A percentile compares a stretch with the other conserved stretches of the same genome.
Conservation (phyloP, 2,113 vertebrate genomes). For the Charadrius vociferus region DNA sequence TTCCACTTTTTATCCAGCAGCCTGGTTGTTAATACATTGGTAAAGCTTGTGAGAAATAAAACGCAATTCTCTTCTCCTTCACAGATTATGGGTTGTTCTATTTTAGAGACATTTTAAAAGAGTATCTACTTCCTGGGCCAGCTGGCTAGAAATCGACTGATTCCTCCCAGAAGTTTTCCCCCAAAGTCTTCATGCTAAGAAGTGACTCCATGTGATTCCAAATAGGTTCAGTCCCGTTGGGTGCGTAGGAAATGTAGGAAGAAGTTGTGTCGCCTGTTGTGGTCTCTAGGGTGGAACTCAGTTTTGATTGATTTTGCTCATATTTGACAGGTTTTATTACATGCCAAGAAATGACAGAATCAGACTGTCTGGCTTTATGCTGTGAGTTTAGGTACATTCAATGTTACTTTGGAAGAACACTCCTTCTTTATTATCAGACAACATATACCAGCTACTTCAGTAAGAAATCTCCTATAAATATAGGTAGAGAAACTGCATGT, state of each 20-base stretch:
- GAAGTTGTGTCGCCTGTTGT: not conserved
- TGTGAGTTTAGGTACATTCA: not conserved
- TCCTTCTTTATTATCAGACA: not conserved
- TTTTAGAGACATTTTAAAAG: not conserved
- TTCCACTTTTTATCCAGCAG: not conserved
- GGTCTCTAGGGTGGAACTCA: not conserved
- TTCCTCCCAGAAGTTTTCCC: not conserved
- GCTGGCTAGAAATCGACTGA: rapidly evolving
- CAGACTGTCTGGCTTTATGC: not conserved
- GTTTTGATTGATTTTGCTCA: not conserved
- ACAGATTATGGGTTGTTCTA: not conserved
- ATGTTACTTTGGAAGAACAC: not conserved
- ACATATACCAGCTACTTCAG: not conserved
- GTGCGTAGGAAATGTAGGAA: not conserved
- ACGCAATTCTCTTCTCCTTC: not conserved
- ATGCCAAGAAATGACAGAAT: not conserved
- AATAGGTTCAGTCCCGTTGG: not conserved
- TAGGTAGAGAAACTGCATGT: not conserved
- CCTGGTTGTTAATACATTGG: not conserved
- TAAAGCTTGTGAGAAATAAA: not conserved
- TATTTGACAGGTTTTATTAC: not conserved
- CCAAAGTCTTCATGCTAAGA: not conserved
- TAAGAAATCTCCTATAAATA: not conserved
- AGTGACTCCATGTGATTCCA: rapidly evolving
- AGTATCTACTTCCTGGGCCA: not conserved